These are phyloP conservation scores for Polymixis lichenea DNA, from an alignment of 2,888 invertebrate species.

Conservation along the genomic window DNA sequence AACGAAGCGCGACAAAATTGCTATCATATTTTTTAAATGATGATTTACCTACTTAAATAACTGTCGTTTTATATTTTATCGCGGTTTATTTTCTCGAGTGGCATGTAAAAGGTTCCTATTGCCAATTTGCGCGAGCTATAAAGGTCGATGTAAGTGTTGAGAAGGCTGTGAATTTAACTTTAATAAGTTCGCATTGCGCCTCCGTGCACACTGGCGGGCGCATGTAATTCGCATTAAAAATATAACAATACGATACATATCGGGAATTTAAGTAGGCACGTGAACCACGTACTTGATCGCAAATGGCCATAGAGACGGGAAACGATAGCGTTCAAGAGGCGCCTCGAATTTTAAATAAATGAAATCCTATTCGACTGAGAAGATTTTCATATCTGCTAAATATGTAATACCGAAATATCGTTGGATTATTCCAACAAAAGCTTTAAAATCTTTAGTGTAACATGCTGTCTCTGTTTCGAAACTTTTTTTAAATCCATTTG, in stretches of 20 bases:
- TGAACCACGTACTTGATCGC: slow-evolving; percentile 49
- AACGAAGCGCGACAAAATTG: slow-evolving; percentile 49
- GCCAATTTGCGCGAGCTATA: slow-evolving; percentile 69
- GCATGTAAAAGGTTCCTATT: slow-evolving; percentile 47
- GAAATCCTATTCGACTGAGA: slow-evolving; percentile 28
- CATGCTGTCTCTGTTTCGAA: neutral
- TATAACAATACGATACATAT: slow-evolving; percentile 67
- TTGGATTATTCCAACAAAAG: slow-evolving; percentile 11
- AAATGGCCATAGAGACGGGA: slow-evolving; percentile 40
- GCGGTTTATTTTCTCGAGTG: slow-evolving; percentile 42
- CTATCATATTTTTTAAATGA: slow-evolving; percentile 54
- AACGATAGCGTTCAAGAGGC: slow-evolving; percentile 32
- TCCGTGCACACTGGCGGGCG: slow-evolving; percentile 65
- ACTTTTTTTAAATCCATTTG: neutral
- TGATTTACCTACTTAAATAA: slow-evolving; percentile 57
- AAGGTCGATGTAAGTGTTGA: slow-evolving; percentile 74
- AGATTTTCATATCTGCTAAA: slow-evolving; percentile 28
- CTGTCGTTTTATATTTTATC: slow-evolving; percentile 49
- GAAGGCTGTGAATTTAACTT: slow-evolving; percentile 80
- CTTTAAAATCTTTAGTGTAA: slow-evolving; percentile 1
- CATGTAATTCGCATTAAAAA: slow-evolving; percentile 73
- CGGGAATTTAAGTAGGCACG: slow-evolving; percentile 56
- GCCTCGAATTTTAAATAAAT: slow-evolving; percentile 48
- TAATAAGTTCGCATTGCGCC: slow-evolving; percentile 85
- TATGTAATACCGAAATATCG: neutral